Base-by-base conservation (phyloP, 2,797 vertebrate species). In the Atherinosoma microstoma region DNA sequence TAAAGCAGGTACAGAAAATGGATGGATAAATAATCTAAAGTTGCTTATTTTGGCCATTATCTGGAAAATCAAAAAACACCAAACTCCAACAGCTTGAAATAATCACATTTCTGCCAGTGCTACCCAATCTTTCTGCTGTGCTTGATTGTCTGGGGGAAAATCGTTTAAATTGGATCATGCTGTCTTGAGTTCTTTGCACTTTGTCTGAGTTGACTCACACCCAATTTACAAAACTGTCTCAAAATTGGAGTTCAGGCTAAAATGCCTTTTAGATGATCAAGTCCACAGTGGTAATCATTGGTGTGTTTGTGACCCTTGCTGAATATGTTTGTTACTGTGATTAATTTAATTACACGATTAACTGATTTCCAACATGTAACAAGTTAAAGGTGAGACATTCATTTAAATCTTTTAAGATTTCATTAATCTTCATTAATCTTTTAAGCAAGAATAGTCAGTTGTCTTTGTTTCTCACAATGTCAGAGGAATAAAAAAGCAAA, bases 131-230 rank as follows among this genome's bases (percentile, higher is more conserved):
- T 78, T 64, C 63, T 84, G 87, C 79, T 86, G 82, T 86, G 82
- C 64, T 78, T 62, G 79, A 78, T 70, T 77, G 78, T 79, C 67
- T 15, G 38, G 38, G 57, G 58, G 20, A 78, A 78, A 62, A 84
- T 79, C 57, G 32, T 72, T 83, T 65, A 67, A 86, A 87, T 80
- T 86, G 76, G 73, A 69, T 79, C 77, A 77, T 59, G 67, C 38
- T 34, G 64, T 72, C 59, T 62, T 12, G 16, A 12, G 35, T 67
- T 64, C 29, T 64, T 61, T 34, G 20, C 45, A 38, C 15, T 73
- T 72, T 64, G 36, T 76, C 36, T 27, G 20, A 76, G 24, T 72
- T 9, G 27, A 76, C 59, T 78, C 32, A 40, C 54, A 82, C 45
- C 58, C 78, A 80, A 82, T 72, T 67, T 70, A 40, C 63, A 72